phyloP scores from a whole-genome alignment of 2,113 vertebrate genomes.

The Antechinus stuartii region DNA sequence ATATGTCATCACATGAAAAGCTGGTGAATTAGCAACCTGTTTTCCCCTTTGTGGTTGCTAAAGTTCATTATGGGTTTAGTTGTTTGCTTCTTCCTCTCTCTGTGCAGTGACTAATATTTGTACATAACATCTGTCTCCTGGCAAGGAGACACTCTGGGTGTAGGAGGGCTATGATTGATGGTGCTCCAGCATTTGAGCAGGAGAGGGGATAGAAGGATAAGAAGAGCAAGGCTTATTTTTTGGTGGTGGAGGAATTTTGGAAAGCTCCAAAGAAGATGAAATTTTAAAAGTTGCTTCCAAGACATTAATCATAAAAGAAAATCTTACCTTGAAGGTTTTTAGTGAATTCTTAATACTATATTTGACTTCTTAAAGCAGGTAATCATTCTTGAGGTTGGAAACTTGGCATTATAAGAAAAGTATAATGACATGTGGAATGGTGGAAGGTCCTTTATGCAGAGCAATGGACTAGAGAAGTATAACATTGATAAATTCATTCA shows the following conservation, averaged over 20 bases:
- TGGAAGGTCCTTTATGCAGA: background rate
- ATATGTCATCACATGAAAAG: constrained; percentile 21
- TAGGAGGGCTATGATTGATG: background rate
- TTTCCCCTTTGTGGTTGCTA: background rate
- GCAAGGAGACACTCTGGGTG: background rate
- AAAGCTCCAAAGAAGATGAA: background rate
- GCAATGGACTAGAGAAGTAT: background rate
- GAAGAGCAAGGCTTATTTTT: background rate
- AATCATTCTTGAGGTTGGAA: background rate
- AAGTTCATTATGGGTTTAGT: constrained; percentile 39
- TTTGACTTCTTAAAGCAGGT: background rate
- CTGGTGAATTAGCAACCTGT: background rate
- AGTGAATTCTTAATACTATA: background rate
- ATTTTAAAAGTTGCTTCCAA: background rate
- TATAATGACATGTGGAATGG: background rate
- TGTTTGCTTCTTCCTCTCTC: constrained; percentile 31
- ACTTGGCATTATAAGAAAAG: background rate
- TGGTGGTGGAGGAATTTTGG: background rate
- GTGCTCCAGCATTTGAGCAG: constrained; percentile 40
- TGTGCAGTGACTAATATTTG: constrained; percentile 33
- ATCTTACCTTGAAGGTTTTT: background rate
- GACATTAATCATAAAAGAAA: background rate
- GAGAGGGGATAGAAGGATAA: background rate
- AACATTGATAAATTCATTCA: background rate
- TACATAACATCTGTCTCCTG: constrained; percentile 12